Evolutionary conservation across 2,888 invertebrate species (phyloP), one percentile per base, ranked within the genome.

Genomic region (Xestoiulus laeticollis): DNA sequence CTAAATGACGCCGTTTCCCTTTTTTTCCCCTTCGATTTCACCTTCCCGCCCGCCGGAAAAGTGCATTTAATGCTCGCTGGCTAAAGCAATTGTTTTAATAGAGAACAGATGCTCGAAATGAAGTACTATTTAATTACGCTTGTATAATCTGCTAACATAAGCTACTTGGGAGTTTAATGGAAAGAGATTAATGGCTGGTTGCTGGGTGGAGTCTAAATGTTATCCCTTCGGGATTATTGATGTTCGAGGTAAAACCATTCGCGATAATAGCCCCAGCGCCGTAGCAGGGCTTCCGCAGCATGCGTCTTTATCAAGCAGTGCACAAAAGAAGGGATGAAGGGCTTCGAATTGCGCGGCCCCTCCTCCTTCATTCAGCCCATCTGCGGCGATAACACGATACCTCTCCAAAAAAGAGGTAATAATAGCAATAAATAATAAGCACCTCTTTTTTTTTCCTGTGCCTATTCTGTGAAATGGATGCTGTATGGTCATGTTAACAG

Each of bases 51-150:
- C n/a, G 16, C 1, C n/a, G 1, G 1, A 4, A 59, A 59, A 59
- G 59, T 59, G 59, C 59, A n/a, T 59, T 83, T 83, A 19, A 30
- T 33, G 83, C 32, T 83, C n/a, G 83, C 38, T 83, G 83, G 32
- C 32, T 83, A 2, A 30, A 30, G 5, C 83, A 83, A 83, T 83
- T 83, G 83, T 83, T 83, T 83, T 83, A 83, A 83, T 83, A 83
- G 83, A 30, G 83, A 38, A 30, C 83, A 83, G 33, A 30, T 83
- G 83, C 83, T 83, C 32, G 32, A 83, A 83, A 83, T 83, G 83
- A 83, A 83, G 83, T 38, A 83, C 83, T 83, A 83, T 83, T 83
- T 83, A 83, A 83, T 83, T 83, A 83, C 83, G 83, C 83, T 83
- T 83, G 83, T 83, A 83, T 83, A 83, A 83, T 83, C 83, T 10